These are phyloP conservation scores for Epinotia ramella DNA, from an alignment of 2,888 invertebrate species.

Conservation along the genomic window DNA sequence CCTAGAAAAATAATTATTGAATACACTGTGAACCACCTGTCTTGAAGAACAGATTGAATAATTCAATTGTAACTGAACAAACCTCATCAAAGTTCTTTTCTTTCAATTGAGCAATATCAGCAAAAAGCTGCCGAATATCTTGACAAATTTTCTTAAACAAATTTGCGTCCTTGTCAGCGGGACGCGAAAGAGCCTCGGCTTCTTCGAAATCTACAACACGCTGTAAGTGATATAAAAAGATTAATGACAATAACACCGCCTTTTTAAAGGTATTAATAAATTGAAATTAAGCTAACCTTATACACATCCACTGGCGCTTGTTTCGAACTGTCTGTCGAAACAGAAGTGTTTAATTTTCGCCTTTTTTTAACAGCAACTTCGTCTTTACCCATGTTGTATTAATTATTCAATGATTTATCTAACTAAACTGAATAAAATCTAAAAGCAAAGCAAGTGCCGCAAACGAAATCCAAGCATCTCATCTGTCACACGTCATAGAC, in stretches of 20 bases:
- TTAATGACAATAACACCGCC: not conserved
- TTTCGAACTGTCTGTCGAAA: constrained; percentile 69
- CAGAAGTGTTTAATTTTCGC: constrained; percentile 78
- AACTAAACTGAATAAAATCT: too few species aligned
- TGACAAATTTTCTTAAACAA: constrained; percentile 89
- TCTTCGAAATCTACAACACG: constrained; percentile 90
- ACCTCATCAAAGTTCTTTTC: constrained; percentile 84
- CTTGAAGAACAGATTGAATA: not conserved
- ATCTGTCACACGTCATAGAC: too few species aligned
- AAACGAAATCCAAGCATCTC: too few species aligned
- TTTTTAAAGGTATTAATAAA: not conserved
- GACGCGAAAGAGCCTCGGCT: constrained; percentile 87
- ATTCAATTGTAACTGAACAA: constrained; percentile 48
- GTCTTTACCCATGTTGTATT: constrained; percentile 73
- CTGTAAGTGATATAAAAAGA: constrained; percentile 69
- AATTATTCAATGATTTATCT: constrained; percentile 7
- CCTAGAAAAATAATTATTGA: constrained; percentile 67
- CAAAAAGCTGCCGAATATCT: constrained; percentile 88
- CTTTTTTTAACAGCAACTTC: constrained; percentile 83
- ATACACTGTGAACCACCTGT: not conserved
- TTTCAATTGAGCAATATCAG: constrained; percentile 89
- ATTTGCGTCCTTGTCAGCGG: constrained; percentile 88
- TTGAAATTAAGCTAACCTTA: constrained; percentile 74
- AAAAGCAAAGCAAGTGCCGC: not conserved
- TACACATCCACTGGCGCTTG: constrained; percentile 85